These are phyloP conservation scores for Otis tarda DNA, from an alignment of 2,113 vertebrate genomes.

Conservation along the genomic window DNA sequence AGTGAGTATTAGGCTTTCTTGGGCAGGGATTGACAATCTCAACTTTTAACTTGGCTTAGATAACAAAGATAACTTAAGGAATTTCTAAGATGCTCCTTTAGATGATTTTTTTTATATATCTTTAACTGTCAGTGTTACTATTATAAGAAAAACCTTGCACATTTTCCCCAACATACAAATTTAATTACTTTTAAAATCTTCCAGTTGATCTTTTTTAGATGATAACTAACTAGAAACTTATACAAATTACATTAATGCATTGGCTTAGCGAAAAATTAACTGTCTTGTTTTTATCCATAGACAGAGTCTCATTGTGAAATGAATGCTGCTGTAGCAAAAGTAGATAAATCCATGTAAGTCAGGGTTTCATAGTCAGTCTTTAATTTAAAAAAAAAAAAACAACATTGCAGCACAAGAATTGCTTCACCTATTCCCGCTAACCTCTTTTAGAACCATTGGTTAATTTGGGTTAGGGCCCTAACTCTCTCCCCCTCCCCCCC, in stretches of 20 bases:
- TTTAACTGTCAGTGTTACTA: neutral
- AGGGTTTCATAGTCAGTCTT: neutral
- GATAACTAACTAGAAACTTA: neutral
- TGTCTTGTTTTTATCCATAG: neutral
- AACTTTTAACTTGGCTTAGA: neutral
- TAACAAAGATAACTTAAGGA: neutral
- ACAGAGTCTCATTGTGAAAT: neutral
- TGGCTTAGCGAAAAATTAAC: neutral
- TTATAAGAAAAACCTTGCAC: neutral
- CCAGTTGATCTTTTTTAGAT: neutral
- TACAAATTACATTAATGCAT: neutral
- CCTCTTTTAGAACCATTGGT: neutral
- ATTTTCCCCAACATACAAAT: neutral
- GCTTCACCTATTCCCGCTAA: neutral
- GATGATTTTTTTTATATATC: neutral
- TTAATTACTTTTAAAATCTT: neutral
- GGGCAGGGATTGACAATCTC: neutral
- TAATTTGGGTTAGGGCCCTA: neutral
- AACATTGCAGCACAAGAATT: neutral
- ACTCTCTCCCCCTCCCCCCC: no score
- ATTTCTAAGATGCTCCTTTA: neutral
- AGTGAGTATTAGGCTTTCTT: conserved; percentile 78
- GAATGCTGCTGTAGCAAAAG: neutral
- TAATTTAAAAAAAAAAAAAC: neutral
- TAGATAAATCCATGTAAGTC: neutral